Evolutionary conservation across 2,888 invertebrate genomes (phyloP).

Genomic region (Macropis europaea): DNA sequence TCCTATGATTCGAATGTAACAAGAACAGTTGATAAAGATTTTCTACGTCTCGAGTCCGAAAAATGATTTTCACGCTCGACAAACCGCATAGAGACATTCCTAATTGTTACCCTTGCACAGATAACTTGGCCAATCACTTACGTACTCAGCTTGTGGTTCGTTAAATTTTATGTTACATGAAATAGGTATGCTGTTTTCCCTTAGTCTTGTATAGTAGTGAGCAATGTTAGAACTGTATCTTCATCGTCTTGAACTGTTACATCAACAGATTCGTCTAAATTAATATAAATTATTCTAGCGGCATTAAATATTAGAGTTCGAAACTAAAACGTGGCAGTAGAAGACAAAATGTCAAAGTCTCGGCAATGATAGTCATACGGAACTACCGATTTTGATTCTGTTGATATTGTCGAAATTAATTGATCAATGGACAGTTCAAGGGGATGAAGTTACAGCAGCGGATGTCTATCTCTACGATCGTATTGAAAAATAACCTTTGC

Average conservation of each 20-base stretch:
- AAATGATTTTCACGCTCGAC: conserved; percentile 17
- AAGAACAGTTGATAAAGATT: conserved; percentile 54
- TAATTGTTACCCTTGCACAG: conserved; percentile 51
- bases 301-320: neutral
- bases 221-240: conserved; percentile 64
- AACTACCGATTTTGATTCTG: conserved; percentile 31
- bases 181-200: conserved; percentile 50
- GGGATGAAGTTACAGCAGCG: conserved; percentile 63
- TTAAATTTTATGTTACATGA: conserved; percentile 53
- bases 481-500: conserved; percentile 74
- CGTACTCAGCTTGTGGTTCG: conserved; percentile 42
- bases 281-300: neutral
- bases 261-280: neutral
- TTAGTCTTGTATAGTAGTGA: conserved; percentile 69
- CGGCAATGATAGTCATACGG: conserved; percentile 2
- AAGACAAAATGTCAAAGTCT: neutral
- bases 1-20: conserved; percentile 41
- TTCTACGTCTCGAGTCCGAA: conserved; percentile 32
- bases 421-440: conserved; percentile 31
- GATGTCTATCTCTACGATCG: conserved; percentile 65
- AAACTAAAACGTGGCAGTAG: neutral
- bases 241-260: conserved; percentile 48
- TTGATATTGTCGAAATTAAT: conserved; percentile 13
- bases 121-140: conserved; percentile 64
- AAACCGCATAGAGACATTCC: conserved; percentile 38